phyloP scores from a whole-genome alignment of 2,888 invertebrate species.

The Exephanes ischioxanthus region DNA sequence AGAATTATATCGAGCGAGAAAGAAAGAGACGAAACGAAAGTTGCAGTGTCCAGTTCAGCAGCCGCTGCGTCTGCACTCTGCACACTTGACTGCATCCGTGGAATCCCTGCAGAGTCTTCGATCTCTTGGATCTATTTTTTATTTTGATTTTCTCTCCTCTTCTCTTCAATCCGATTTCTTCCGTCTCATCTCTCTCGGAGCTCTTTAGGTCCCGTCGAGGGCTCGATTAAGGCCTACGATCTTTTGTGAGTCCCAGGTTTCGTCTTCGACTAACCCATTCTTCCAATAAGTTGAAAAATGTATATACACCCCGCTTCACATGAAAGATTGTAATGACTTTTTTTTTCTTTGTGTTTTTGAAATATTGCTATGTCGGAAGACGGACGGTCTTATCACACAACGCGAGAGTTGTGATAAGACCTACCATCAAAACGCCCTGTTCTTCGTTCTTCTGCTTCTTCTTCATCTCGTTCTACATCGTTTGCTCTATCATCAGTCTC shows the following conservation, averaged over 20 bases:
- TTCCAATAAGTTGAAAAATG: neutral
- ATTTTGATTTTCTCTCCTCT: neutral
- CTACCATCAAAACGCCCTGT: no score
- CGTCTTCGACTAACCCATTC: neutral
- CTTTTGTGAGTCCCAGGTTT: neutral
- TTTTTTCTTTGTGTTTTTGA: no score
- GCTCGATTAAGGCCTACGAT: constrained; percentile 18
- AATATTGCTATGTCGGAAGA: no score
- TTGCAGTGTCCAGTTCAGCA: constrained; percentile 65
- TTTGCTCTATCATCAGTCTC: no score
- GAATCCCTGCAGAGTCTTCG: constrained; percentile 41
- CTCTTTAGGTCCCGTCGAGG: constrained; percentile 7
- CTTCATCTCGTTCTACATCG: no score
- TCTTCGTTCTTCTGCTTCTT: no score
- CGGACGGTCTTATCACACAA: no score
- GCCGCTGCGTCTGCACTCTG: constrained; percentile 51
- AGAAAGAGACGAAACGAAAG: constrained; percentile 52
- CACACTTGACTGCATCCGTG: constrained; percentile 42
- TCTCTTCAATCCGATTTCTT: neutral
- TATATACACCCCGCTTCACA: neutral
- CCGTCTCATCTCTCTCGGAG: constrained; percentile 8
- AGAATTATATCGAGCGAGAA: constrained; percentile 37
- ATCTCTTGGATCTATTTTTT: constrained; percentile 16
- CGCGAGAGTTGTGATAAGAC: no score
- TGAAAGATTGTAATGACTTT: neutral